These are phyloP conservation scores for Nesospiza acunhae DNA, from an alignment of 2,113 vertebrate genomes.

Conservation along the genomic window DNA sequence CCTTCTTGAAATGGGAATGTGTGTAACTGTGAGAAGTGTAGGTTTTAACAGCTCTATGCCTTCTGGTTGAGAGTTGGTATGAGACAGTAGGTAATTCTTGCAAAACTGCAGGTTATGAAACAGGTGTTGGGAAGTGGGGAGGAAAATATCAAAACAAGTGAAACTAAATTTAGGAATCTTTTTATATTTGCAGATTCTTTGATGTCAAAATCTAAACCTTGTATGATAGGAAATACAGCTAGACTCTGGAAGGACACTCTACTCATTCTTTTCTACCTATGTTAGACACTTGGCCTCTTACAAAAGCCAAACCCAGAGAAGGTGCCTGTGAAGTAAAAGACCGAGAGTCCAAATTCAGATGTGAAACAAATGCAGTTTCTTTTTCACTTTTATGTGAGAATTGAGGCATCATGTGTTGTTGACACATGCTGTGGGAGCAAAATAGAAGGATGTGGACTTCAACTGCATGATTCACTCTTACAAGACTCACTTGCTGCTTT, in stretches of 20 bases:
- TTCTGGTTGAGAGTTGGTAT: background rate
- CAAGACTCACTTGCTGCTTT: background rate
- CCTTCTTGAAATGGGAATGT: background rate
- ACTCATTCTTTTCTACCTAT: background rate
- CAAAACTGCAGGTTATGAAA: background rate
- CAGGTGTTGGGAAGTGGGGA: background rate
- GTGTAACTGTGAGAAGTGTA: background rate
- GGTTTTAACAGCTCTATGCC: background rate
- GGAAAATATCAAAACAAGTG: background rate
- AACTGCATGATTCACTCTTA: background rate
- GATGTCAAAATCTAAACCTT: background rate
- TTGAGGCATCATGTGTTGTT: background rate
- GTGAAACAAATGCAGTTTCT: background rate
- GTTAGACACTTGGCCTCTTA: background rate
- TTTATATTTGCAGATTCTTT: background rate
- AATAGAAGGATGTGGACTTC: background rate
- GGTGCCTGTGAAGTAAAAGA: background rate
- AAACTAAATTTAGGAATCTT: background rate
- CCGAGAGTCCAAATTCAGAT: background rate
- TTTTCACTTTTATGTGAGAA: background rate
- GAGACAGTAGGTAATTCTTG: background rate
- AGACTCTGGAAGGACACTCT: background rate
- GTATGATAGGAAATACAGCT: background rate
- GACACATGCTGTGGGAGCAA: background rate
- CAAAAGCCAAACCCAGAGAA: background rate